These are phyloP conservation scores for Drosophila mettleri DNA, from an alignment of 2,888 invertebrate genomes.

Conservation along the genomic window DNA sequence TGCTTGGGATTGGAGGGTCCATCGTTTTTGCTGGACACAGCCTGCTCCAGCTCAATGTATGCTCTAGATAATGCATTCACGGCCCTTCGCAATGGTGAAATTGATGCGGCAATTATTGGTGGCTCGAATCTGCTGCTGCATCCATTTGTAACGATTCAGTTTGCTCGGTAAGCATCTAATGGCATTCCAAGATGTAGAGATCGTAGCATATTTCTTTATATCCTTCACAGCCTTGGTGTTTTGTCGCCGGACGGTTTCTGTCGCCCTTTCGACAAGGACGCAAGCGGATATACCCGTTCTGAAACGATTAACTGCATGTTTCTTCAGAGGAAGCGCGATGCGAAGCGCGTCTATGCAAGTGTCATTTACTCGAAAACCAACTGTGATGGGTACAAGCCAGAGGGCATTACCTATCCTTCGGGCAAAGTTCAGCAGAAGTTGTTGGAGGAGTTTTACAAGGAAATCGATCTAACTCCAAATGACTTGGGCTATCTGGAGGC, in stretches of 20 bases:
- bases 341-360: conserved; percentile 89
- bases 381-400: conserved; percentile 91
- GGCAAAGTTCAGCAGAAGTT: conserved; percentile 88
- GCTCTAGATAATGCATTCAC: conserved; percentile 93
- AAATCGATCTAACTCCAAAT: conserved; percentile 89
- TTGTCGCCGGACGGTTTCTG: conserved; percentile 94
- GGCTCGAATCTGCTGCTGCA: conserved; percentile 94
- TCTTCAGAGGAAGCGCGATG: conserved; percentile 89
- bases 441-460: conserved; percentile 88
- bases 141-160: conserved; percentile 95
- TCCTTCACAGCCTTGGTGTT: conserved; percentile 88
- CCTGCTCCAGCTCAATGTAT: conserved; percentile 96
- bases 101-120: conserved; percentile 95
- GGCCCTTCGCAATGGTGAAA: conserved; percentile 91
- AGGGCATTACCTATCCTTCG: conserved; percentile 89
- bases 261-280: conserved; percentile 94
- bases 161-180: conserved; percentile 87
- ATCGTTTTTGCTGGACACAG: conserved; percentile 95
- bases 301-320: conserved; percentile 90
- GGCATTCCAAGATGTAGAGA: too few relatives aligned
- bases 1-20: conserved; percentile 95
- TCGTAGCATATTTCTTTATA: background rate
- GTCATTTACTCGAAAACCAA: conserved; percentile 92
- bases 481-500: conserved; percentile 92
- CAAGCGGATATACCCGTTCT: conserved; percentile 93